Evolutionary conservation across 2,888 invertebrate species (phyloP), one percentile per base, ranked within the genome.

Genomic region (Dendrolimus pini): DNA sequence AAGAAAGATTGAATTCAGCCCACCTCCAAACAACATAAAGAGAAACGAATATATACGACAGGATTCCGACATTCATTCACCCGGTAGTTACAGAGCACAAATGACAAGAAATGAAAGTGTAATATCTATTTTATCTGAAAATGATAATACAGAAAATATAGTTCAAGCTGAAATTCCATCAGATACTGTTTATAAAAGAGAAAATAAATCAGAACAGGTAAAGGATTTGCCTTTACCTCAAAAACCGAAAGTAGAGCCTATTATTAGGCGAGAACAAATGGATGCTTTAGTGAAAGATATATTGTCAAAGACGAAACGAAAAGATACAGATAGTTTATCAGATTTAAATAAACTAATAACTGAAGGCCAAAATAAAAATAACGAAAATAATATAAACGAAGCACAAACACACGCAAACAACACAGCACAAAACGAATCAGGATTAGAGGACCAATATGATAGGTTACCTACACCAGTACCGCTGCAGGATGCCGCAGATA

Each of bases 281-380:
- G 66, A 70, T 47, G 61, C 60, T 54, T 59, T 79, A 47, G 69
- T 69, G 54, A 56, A 65, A 60, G 72, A 65, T 42, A 74, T 77
- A 3, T 58, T 75, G 13, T 58, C 55, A 3, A 72, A 67, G 58
- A 61, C 62, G 7, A 64, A 67, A 12, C 65, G 65, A 52, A 64
- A 56, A 41, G 72, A 71, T 58, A 63, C 65, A 1, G 67, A 71
- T 9, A 72, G 70, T 54, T 62, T 73, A 18, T 65, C 69, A 42
- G 70, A 78, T 59, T 53, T 78, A 0, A 68, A 75, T 57, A 66
- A 69, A 41, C 60, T 78, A 10, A 52, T 70, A 41, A 67, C 52
- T 52, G 41, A 9, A 56, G 52, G 6, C 7, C 8, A 9, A 10
- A 41, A 47, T 12, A n/a, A 41, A 7, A 3, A 56, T 7, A 52